phyloP scores from a whole-genome alignment of 2,113 vertebrate genomes.

The Microcebus murinus region DNA sequence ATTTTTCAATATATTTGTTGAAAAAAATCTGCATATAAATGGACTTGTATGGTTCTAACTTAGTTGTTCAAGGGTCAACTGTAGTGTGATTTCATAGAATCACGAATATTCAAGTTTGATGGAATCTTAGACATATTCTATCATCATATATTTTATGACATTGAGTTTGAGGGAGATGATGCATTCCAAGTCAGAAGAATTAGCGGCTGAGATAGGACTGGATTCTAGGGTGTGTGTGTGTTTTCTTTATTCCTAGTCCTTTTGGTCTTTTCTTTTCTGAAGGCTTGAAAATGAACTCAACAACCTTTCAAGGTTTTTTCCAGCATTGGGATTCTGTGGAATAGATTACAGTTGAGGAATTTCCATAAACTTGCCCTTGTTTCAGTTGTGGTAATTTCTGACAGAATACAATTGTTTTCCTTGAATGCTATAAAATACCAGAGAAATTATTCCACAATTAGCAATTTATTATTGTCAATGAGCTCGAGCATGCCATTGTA shows the following conservation, averaged over 20 bases:
- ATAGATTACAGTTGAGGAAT: not conserved
- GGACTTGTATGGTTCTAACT: not conserved
- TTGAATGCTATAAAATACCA: constrained; percentile 41
- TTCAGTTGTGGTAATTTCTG: constrained; percentile 39
- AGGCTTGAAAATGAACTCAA: constrained; percentile 36
- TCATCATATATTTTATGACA: not conserved
- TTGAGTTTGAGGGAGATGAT: not conserved
- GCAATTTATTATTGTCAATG: constrained; percentile 19
- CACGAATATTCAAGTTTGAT: not conserved
- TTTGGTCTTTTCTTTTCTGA: constrained; percentile 31
- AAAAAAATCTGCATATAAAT: not conserved
- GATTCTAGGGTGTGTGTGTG: not conserved
- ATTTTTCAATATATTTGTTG: not conserved
- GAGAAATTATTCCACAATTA: constrained; percentile 29
- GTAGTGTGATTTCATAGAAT: not conserved
- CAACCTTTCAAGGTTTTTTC: constrained; percentile 45
- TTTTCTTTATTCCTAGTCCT: not conserved
- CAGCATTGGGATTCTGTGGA: not conserved
- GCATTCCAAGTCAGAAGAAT: not conserved
- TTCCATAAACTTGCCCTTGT: constrained; percentile 37
- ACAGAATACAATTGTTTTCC: constrained; percentile 11
- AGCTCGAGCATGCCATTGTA: not conserved
- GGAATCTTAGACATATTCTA: not conserved
- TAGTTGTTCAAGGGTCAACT: not conserved
- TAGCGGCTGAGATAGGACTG: not conserved